A percentile compares a stretch with the other conserved stretches of the same genome.
phyloP scores from a whole-genome alignment of 2,797 vertebrate species.

The Salarias fasciatus region DNA sequence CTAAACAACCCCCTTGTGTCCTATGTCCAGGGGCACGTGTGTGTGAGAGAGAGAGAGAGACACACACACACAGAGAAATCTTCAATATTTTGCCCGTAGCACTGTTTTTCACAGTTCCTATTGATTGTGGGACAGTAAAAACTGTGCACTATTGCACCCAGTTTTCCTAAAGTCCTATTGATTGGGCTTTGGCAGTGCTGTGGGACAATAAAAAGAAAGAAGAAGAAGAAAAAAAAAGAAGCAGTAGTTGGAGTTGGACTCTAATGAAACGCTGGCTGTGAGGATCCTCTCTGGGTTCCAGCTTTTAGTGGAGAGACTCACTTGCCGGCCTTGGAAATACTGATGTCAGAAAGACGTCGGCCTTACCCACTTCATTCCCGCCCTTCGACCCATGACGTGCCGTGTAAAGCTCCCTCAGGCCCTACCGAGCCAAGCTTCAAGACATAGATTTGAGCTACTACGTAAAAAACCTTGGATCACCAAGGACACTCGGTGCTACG shows the following conservation, averaged over 20 bases:
- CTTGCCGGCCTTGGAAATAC: constrained; percentile 56
- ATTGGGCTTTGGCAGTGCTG: constrained; percentile 66
- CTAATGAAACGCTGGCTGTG: constrained; percentile 66
- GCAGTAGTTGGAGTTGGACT: constrained; percentile 28
- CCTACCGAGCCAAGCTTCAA: constrained; percentile 40
- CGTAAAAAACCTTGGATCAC: constrained; percentile 43
- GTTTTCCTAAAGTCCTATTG: constrained; percentile 76
- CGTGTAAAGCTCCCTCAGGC: constrained; percentile 47
- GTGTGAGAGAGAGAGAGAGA: neutral
- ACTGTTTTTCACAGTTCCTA: constrained; percentile 62
- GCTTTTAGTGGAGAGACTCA: constrained; percentile 46
- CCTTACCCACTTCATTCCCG: constrained; percentile 64
- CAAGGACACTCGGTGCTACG: constrained; percentile 32
- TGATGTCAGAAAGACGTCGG: constrained; percentile 63
- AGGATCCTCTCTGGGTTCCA: constrained; percentile 31
- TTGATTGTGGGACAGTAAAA: constrained; percentile 72
- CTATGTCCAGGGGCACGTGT: constrained; percentile 22
- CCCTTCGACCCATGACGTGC: constrained; percentile 58
- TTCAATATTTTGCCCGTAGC: constrained; percentile 53
- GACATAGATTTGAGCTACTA: constrained; percentile 38
- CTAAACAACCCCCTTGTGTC: constrained; percentile 52
- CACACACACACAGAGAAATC: neutral
- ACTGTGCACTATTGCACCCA: constrained; percentile 68
- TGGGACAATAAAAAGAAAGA: constrained; percentile 61
- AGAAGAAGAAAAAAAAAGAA: constrained; percentile 7